Evolutionary conservation across 2,888 invertebrate species (phyloP), one percentile per base, ranked within the genome.

Genomic region (Chaitophorus viminalis): DNA sequence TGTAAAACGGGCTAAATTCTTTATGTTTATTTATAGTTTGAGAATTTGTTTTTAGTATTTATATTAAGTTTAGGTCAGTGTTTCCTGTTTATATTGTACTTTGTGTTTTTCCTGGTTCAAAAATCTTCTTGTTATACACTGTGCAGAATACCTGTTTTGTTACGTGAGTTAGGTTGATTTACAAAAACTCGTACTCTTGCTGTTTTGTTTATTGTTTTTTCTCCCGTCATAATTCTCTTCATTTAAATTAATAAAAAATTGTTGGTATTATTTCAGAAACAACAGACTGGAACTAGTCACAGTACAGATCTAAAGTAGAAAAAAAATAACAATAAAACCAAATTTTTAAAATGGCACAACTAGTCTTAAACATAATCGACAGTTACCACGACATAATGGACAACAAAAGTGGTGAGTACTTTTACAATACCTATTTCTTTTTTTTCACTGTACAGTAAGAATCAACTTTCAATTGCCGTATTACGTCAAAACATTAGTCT

Each of bases 351-450:
- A 95, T 95, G 95, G 93, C 93, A 90, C 91, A 93, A 90, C 90
- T 93, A 90, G 91, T 95, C 89, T 91, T 91, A 90, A 92, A 92
- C 90, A 91, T 95, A 90, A 93, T 94, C 90, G 94, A 94, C 90
- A 93, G 93, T 39, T 95, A 95, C 91, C 93, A 94, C 90, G 95
- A 96, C 91, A 91, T 96, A 89, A 95, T 96, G 95, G 95, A 96
- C 91, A 96, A 96, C 91, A 94, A 95, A 92, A 96, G 96, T 91
- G 96, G 90, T 90, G 85, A 90, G 90, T 90, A 83, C 11, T 36
- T 60, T 54, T n/a, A 25, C 36, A 21, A 82, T 36, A n/a, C n/a
- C n/a, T n/a, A 60, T 75, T 36, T 11, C 29, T 6, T 68, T 29
- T 29, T 68, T 36, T 36, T 46, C 33, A 52, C 25, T 72, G 2